These are phyloP conservation scores for Chromobotia macracanthus DNA, from an alignment of 2,797 vertebrate genomes.

Conservation along the genomic window DNA sequence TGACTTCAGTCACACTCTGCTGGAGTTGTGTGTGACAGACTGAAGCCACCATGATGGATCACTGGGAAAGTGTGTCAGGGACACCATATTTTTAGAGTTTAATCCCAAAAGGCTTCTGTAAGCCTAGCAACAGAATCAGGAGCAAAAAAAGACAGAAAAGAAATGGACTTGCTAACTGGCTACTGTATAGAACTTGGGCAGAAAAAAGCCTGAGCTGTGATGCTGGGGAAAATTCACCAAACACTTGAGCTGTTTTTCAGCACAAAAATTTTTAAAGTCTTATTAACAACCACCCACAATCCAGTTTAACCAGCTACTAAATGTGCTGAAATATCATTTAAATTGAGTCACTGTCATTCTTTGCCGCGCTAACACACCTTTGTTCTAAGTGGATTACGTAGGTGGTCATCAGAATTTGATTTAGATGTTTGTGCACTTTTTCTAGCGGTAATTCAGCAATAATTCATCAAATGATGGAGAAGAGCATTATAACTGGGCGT, in stretches of 20 bases:
- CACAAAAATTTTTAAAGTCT: neutral
- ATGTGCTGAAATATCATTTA: neutral
- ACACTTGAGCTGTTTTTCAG: too few species aligned
- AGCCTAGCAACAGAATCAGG: slow-evolving; percentile 71
- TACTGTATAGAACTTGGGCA: slow-evolving; percentile 6
- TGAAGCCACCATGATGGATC: slow-evolving; percentile 67
- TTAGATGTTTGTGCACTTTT: neutral
- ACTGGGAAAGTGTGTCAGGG: slow-evolving; percentile 78
- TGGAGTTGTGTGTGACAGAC: slow-evolving; percentile 64
- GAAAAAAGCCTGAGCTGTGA: neutral
- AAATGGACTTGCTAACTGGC: slow-evolving; percentile 45
- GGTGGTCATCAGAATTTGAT: neutral
- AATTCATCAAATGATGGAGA: neutral
- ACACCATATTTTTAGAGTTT: slow-evolving; percentile 78
- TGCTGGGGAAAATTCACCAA: too few species aligned
- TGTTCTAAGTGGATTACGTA: neutral
- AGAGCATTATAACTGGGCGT: neutral
- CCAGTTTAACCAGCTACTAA: neutral
- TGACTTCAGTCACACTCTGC: slow-evolving; percentile 61
- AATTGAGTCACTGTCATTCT: neutral
- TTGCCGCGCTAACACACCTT: neutral
- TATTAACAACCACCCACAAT: neutral
- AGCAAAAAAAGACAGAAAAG: slow-evolving; percentile 46
- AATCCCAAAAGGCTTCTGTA: slow-evolving; percentile 72
- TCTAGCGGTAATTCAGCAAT: neutral